Evolutionary conservation across 2,888 invertebrate genomes (phyloP), one percentile per base, ranked within the genome.

Genomic region (Eretmocerus hayati): DNA sequence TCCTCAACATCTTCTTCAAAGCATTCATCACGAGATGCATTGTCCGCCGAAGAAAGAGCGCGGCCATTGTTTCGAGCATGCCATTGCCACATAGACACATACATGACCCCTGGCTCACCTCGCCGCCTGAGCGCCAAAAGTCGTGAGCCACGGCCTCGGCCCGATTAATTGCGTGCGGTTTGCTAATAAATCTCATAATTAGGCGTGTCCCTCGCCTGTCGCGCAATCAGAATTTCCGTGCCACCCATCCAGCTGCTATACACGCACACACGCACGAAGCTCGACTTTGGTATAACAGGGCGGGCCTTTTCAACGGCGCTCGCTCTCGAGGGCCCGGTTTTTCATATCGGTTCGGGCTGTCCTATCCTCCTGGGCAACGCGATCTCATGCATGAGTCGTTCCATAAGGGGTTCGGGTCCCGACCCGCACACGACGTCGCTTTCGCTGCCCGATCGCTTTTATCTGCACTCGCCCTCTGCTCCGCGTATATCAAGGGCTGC

Each of bases 151-250:
- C 5, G 4, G 3, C n/a, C 4, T 36, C 19, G 19, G 23, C 15
- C 6, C 4, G 36, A 21, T 35, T 44, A 47, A 53, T 47, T 47
- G 45, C 50, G 36, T 37, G 46, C 48, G 46, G 47, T 48, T 36
- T 33, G 30, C 46, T 26, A 51, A 53, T 53, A 53, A 53, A 53
- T 53, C 46, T 51, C 35, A 37, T 48, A 51, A 53, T 53, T 53
- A 53, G 47, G 47, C 53, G 42, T 53, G 53, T 50, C 47, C 33
- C 35, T 45, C n/a, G 23, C 22, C 42, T 8, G 8, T 18, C 19
- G 22, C 44, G 51, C 32, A 47, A 51, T n/a, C n/a, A n/a, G n/a
- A n/a, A n/a, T n/a, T n/a, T n/a, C n/a, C n/a, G n/a, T n/a, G n/a
- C n/a, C n/a, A n/a, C n/a, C n/a, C n/a, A n/a, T n/a, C n/a, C n/a